Percentiles rank a stretch among this genome's conserved stretches.
Evolutionary conservation across 2,888 invertebrate genomes (phyloP).

Genomic region (Plebejus argus): DNA sequence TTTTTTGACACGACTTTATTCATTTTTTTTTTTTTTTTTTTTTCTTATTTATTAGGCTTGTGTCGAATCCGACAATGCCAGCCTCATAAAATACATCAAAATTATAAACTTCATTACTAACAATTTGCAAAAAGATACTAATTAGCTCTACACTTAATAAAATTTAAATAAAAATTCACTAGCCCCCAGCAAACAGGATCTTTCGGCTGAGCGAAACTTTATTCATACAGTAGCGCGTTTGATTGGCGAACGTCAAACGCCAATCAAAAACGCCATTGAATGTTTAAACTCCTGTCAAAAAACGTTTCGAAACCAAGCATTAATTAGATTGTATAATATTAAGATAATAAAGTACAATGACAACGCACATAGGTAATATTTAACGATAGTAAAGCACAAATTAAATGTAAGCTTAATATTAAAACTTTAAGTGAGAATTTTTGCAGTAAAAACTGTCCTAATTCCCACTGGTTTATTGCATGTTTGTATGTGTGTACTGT

Average conservation of each 20-base stretch:
- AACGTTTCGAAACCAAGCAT: not conserved
- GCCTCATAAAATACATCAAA: too few species aligned
- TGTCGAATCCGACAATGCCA: too few species aligned
- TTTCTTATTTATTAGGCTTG: too few species aligned
- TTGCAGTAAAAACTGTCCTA: not conserved
- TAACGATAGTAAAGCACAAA: slow-evolving; percentile 19
- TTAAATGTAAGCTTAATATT: not conserved
- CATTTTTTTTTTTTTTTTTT: too few species aligned
- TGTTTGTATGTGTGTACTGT: slow-evolving; percentile 35
- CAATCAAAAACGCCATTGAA: not conserved
- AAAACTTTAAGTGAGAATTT: not conserved
- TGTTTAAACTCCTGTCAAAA: not conserved
- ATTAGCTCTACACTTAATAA: too few species aligned
- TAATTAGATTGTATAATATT: not conserved
- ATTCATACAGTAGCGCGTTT: not conserved
- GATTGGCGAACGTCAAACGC: not conserved
- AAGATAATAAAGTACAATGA: slow-evolving; percentile 36
- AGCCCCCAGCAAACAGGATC: too few species aligned
- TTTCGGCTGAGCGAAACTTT: too few species aligned
- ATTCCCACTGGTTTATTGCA: slow-evolving; percentile 10
- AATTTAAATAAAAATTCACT: too few species aligned
- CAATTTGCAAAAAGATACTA: too few species aligned
- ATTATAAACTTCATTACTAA: too few species aligned
- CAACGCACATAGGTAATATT: slow-evolving; percentile 36
- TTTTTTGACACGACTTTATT: not conserved